Evolutionary conservation across 2,113 vertebrate species (phyloP), one percentile per base, ranked within the genome.

Genomic region (Callopanchax toddi): DNA sequence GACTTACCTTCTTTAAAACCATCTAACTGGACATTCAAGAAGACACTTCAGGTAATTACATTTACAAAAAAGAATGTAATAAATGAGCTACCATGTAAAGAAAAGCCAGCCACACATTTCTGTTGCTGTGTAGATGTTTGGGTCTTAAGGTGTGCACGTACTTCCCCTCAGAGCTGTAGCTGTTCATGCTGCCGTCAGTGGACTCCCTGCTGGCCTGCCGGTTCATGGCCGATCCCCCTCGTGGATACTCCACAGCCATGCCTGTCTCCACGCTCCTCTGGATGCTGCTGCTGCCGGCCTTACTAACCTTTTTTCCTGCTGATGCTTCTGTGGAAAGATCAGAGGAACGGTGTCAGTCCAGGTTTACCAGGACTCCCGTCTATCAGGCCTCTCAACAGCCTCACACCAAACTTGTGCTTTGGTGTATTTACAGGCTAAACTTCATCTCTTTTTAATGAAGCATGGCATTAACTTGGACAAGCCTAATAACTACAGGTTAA

Each of bases 131-230:
- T 6, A 7, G 6, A 32, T 9, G 4, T 1, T 32, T 9, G 11
- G 15, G 21, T 5, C 6, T 22, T 12, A 11, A 10, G 2, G 0
- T 29, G 22, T 20, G 46, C 71, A 97, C 97, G 87, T 88, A 99
- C 97, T 99, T 99, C 85, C 97, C 97, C 93, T 99, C 97, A 0
- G 97, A 99, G 92, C 95, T 98, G 23, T 97, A 99, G 86, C 97
- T 99, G 89, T 98, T 97, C 91, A 99, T 98, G 91, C 97, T 99
- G 77, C 97, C 97, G 0, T 99, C 97, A 0, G 95, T 98, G 22
- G 97, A 99, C 80, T 99, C 97, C 13, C 96, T 92, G 85, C 97
- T 99, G 15, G 97, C 94, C 65, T 99, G 97, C 20, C 97, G 92
- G 56, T 96, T 95, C 96, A 99, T 98, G 61, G 92, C 89, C 7